Percentiles rank a stretch among this genome's conserved stretches.
phyloP scores from a whole-genome alignment of 2,113 vertebrate genomes.

The Petaurus breviceps region DNA sequence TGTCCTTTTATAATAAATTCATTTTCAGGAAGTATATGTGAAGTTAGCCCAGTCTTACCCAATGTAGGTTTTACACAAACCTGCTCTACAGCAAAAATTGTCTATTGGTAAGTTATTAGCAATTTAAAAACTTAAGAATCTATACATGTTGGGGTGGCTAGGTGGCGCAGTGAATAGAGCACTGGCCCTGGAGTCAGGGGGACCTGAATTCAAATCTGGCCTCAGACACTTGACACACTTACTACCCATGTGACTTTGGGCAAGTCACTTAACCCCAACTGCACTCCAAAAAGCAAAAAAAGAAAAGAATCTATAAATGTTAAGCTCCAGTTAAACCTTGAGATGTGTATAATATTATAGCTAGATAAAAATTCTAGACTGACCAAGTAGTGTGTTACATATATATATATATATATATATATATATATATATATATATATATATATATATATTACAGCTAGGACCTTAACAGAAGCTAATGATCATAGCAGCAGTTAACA shows the following conservation, averaged over 20 bases:
- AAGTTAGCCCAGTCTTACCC: background rate
- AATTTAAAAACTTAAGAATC: slow-evolving; percentile 12
- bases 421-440: background rate
- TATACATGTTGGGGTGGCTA: background rate
- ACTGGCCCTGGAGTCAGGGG: too few relatives aligned
- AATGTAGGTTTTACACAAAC: background rate
- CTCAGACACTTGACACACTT: too few relatives aligned
- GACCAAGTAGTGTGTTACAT: background rate
- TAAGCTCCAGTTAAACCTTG: background rate
- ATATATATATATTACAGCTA: background rate
- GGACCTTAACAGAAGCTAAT: background rate
- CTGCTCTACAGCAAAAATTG: background rate
- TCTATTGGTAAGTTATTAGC: background rate
- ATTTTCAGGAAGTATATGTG: background rate
- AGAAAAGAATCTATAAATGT: background rate
- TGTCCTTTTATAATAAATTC: background rate
- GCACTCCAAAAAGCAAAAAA: too few relatives aligned
- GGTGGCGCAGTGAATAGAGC: too few relatives aligned
- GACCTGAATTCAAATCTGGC: too few relatives aligned
- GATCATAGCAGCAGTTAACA: background rate
- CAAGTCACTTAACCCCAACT: too few relatives aligned
- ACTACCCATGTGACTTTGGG: too few relatives aligned
- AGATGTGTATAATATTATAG: background rate
- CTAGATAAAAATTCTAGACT: background rate
- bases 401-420: background rate